Evolutionary conservation across 2,888 invertebrate species (phyloP).

Genomic region (Metellina segmentata): DNA sequence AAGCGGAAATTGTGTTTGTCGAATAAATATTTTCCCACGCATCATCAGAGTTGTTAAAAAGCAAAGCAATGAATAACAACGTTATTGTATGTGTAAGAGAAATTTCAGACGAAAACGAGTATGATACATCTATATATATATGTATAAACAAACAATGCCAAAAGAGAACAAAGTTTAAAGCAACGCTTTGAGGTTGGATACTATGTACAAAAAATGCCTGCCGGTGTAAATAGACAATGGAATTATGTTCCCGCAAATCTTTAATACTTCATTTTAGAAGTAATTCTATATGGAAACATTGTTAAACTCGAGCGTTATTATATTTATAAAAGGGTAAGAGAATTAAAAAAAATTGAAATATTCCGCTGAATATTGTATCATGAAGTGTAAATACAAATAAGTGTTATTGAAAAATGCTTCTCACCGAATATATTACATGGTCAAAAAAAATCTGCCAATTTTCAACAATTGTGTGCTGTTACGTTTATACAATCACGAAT

Average conservation of each 20-base stretch:
- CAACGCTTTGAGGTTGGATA: slow-evolving; percentile 26
- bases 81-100: too few species aligned
- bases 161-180: not conserved
- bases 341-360: slow-evolving; percentile 20
- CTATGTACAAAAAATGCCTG: slow-evolving; percentile 23
- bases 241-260: slow-evolving; percentile 41
- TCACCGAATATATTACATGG: not conserved
- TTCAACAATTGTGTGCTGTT: not conserved
- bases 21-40: too few species aligned
- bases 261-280: slow-evolving; percentile 63
- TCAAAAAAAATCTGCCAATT: not conserved
- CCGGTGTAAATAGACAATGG: slow-evolving; percentile 45
- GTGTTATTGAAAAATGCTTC: slow-evolving; percentile 7
- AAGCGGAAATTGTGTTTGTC: too few species aligned
- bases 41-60: too few species aligned
- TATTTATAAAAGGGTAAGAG: slow-evolving; percentile 53
- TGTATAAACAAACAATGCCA: too few species aligned
- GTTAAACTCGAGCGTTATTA: slow-evolving; percentile 35
- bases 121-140: too few species aligned
- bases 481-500: not conserved
- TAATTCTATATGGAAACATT: slow-evolving; percentile 30
- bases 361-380: slow-evolving; percentile 26
- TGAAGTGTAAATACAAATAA: slow-evolving; percentile 40
- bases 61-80: too few species aligned
- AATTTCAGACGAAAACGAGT: too few species aligned